Conservation (phyloP, 2,888 invertebrate species). For the Scaptomyza cyrtandrae region DNA sequence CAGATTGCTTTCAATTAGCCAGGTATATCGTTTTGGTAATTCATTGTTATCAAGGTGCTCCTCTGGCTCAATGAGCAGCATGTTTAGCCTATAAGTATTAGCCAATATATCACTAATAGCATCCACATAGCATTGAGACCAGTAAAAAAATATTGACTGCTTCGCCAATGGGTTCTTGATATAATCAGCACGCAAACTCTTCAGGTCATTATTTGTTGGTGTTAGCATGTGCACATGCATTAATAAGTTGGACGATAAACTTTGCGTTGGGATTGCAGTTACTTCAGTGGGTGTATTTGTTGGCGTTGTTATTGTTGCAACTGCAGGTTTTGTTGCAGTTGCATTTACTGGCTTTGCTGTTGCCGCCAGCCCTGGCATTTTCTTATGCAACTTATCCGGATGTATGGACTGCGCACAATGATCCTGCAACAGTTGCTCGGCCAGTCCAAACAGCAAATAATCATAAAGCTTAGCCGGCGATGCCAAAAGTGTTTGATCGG, state of each 20-base stretch:
- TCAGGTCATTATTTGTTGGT: constrained; percentile 67
- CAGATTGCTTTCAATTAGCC: constrained; percentile 68
- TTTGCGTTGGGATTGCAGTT: background rate
- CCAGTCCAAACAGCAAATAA: constrained; percentile 59
- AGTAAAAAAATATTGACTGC: constrained; percentile 56
- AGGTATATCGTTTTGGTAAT: constrained; percentile 35
- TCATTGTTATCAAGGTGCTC: constrained; percentile 14
- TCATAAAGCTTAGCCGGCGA: constrained; percentile 47
- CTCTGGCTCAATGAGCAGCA: constrained; percentile 45
- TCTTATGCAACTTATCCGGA: constrained; percentile 32
- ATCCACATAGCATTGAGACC: constrained; percentile 70
- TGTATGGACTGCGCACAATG: background rate
- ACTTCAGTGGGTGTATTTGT: background rate
- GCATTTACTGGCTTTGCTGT: background rate
- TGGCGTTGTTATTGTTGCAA: background rate
- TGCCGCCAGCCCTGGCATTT: background rate
- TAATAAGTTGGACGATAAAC: constrained; percentile 9
- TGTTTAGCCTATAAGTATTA: constrained; percentile 67
- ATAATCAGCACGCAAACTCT: constrained; percentile 42
- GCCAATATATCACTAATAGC: constrained; percentile 67
- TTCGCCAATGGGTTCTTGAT: background rate
- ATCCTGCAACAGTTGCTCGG: constrained; percentile 48
- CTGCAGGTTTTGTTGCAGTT: no score
- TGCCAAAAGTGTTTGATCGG: constrained; percentile 23
- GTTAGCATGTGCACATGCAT: constrained; percentile 32